Base-by-base conservation (phyloP, 2,113 vertebrate species). In the Cyprinodon variegatus region DNA sequence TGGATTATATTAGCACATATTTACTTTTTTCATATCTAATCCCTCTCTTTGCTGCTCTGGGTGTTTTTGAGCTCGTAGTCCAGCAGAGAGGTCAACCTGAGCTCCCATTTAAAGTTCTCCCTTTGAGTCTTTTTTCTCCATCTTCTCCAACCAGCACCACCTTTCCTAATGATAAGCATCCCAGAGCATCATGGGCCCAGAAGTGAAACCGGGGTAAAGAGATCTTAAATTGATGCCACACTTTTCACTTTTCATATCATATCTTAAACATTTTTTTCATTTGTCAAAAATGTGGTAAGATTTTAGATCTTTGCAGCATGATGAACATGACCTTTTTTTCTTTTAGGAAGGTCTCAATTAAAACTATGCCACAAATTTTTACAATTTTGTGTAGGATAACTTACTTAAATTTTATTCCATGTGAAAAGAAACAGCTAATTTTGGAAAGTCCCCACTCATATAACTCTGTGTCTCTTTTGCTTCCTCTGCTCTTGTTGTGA, bases 401-500 rank as follows among this genome's bases (percentile, higher is more conserved):
- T 9, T 20, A 57, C 17, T 57, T 57, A 57, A n/a, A n/a, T 20
- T 20, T 10, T n/a, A 14, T 10, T 57, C 17, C 50, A 57, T 20
- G 50, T n/a, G 0, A 20, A 14, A 9, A 57, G 20, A 20, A 57
- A n/a, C 50, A 20, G 9, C 11, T 57, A 20, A n/a, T 57, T 57
- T 15, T 53, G 15, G 48, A 15, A 53, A 17, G 48, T 53, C 17
- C 14, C 8, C 17, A 17, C 48, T 53, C 15, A 57, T 57, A n/a
- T n/a, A 15, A 57, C 50, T n/a, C 22, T 57, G 15, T 57, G 61
- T 15, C 17, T 41, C 57, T 20, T 29, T 36, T 70, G 29, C 77
- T 73, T 68, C 74, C 36, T 37, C 45, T 89, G 84, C 89, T 88
- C 89, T 86, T 92, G 90, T 93, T 91, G 86, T 86, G 77, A 91